Evolutionary conservation across 2,888 invertebrate species (phyloP).

Genomic region (Catocala sponsa): DNA sequence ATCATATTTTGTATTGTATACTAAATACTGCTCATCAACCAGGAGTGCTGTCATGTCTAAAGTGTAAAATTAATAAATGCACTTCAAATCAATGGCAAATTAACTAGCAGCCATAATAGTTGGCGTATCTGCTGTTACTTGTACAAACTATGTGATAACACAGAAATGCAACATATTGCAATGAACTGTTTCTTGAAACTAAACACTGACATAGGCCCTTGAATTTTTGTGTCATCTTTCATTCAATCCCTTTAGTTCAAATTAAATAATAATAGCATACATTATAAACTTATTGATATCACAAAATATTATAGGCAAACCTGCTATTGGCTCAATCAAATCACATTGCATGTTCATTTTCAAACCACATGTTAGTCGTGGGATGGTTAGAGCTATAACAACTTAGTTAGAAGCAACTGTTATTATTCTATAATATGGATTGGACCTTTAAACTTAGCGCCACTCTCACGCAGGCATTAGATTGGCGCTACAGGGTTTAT

Average conservation of each 20-base stretch:
- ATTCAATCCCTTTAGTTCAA: conserved; percentile 31
- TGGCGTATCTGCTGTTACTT: conserved; percentile 23
- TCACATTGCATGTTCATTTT: conserved; percentile 47
- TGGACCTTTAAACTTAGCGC: too few relatives aligned
- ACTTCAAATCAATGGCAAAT: conserved; percentile 56
- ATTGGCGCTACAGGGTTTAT: too few relatives aligned
- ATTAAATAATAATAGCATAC: conserved; percentile 10
- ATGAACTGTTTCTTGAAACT: neutral
- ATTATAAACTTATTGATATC: conserved; percentile 62
- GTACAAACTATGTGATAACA: conserved; percentile 16
- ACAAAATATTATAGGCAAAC: conserved; percentile 63
- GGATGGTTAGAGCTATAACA: neutral
- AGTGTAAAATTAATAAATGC: conserved; percentile 80
- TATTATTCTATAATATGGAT: too few relatives aligned
- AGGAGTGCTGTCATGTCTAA: conserved; percentile 75
- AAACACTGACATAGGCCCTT: conserved; percentile 10
- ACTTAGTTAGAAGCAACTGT: neutral
- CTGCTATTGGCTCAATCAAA: conserved; percentile 53
- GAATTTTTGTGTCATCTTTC: conserved; percentile 10
- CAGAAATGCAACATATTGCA: conserved; percentile 14
- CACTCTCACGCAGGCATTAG: too few relatives aligned
- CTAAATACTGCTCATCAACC: conserved; percentile 35
- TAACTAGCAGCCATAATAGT: conserved; percentile 44
- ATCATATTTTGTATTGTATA: conserved; percentile 2
- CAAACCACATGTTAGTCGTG: conserved; percentile 19